phyloP scores from a whole-genome alignment of 2,797 vertebrate species.

The Muscicapa comitata region DNA sequence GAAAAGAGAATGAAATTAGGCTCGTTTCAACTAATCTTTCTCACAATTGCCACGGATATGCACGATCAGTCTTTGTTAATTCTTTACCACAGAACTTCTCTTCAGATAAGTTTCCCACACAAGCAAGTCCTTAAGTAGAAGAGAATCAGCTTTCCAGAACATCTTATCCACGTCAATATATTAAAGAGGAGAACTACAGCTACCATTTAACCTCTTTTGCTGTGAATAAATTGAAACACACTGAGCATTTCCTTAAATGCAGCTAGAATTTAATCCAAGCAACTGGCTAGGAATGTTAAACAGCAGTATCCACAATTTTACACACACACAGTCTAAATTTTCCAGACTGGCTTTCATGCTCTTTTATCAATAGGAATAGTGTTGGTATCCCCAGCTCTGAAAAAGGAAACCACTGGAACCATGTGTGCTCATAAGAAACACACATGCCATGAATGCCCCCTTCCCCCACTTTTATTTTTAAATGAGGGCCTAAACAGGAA shows the following conservation, averaged over 20 bases:
- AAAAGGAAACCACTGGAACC: neutral
- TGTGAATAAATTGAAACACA: neutral
- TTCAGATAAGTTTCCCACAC: neutral
- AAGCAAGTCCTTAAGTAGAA: neutral
- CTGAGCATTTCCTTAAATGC: neutral
- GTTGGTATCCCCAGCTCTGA: neutral
- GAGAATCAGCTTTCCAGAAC: neutral
- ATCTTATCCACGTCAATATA: neutral
- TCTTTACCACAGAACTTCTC: neutral
- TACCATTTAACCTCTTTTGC: neutral
- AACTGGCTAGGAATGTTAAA: neutral
- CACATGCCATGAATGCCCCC: rapidly evolving
- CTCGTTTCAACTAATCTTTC: neutral
- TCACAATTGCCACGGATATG: neutral
- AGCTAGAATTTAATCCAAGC: neutral
- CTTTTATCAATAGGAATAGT: neutral
- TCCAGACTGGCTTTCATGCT: neutral
- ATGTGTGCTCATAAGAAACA: neutral
- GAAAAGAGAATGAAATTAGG: neutral
- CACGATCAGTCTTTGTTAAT: neutral
- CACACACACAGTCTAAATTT: neutral
- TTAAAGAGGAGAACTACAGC: neutral
- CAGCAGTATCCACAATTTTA: neutral
- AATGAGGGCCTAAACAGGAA: rapidly evolving
- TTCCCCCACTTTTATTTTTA: rapidly evolving